phyloP scores from a whole-genome alignment of 2,113 vertebrate species.

The Peromyscus polionotus region DNA sequence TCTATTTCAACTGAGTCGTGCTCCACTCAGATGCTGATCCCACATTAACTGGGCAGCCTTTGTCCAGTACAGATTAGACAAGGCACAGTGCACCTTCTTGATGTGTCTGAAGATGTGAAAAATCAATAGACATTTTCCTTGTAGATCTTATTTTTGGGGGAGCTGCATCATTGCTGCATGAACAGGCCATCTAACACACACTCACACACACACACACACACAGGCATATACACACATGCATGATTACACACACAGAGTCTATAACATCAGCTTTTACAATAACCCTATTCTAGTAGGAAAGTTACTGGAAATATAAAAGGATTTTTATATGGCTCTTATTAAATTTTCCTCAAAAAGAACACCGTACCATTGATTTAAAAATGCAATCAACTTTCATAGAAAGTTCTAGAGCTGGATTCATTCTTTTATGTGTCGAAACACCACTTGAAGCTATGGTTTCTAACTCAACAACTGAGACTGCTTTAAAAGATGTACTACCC shows the following conservation, averaged over 20 bases:
- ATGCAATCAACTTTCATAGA: neutral
- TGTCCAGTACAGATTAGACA: neutral
- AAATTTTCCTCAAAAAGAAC: neutral
- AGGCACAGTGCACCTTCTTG: neutral
- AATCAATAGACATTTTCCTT: neutral
- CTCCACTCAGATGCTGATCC: neutral
- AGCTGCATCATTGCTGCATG: neutral
- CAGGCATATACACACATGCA: too few relatives aligned
- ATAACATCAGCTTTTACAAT: neutral
- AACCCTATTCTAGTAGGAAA: neutral
- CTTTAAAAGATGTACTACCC: neutral
- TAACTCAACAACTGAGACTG: neutral
- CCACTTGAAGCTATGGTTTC: neutral
- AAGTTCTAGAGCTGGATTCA: neutral
- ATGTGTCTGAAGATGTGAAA: neutral
- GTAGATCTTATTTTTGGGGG: neutral
- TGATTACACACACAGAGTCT: neutral
- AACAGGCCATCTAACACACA: neutral
- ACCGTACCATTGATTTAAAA: neutral
- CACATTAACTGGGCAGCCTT: neutral
- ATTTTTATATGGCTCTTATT: neutral
- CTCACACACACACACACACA: neutral
- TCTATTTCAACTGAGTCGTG: neutral
- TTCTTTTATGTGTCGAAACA: neutral
- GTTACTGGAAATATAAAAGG: neutral